Evolutionary conservation across 2,113 vertebrate species (phyloP).

Genomic region (Corydoras sp.): DNA sequence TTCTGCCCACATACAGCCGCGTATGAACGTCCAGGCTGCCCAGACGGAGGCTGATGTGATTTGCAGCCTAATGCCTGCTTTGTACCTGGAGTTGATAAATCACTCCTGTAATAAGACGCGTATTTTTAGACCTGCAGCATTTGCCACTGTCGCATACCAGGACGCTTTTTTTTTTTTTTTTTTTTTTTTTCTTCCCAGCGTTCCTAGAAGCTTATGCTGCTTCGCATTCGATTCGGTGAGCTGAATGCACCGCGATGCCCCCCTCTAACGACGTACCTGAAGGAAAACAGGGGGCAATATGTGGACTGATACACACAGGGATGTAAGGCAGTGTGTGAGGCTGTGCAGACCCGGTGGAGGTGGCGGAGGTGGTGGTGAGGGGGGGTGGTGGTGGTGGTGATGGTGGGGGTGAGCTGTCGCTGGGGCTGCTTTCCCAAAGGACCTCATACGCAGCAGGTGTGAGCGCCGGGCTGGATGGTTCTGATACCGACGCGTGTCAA

Average conservation of each 20-base stretch:
- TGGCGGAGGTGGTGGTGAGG: not conserved
- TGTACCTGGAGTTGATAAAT: conserved; percentile 52
- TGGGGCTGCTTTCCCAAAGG: conserved; percentile 28
- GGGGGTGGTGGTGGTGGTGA: not conserved
- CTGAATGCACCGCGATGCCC: not conserved
- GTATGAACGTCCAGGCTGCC: conserved; percentile 30
- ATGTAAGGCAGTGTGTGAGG: conserved; percentile 34
- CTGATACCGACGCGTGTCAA: conserved; percentile 21
- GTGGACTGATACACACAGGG: conserved; percentile 45
- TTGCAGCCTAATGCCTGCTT: conserved; percentile 40
- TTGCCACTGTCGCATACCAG: not conserved
- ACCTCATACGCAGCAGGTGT: conserved; percentile 29
- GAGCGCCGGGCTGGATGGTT: conserved; percentile 10
- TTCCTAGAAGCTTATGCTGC: not conserved
- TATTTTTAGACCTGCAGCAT: conserved; percentile 45
- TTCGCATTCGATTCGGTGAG: not conserved
- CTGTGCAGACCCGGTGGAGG: not conserved
- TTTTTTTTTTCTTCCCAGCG: not conserved
- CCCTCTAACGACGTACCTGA: too few relatives aligned
- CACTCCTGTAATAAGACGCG: conserved; percentile 46
- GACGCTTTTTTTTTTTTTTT: too few relatives aligned
- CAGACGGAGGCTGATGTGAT: conserved; percentile 22
- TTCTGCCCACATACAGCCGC: not conserved
- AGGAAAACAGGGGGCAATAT: not conserved
- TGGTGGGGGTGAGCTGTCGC: not conserved